Conservation (phyloP, 2,113 vertebrate genomes). For the Osmerus mordax region DNA sequence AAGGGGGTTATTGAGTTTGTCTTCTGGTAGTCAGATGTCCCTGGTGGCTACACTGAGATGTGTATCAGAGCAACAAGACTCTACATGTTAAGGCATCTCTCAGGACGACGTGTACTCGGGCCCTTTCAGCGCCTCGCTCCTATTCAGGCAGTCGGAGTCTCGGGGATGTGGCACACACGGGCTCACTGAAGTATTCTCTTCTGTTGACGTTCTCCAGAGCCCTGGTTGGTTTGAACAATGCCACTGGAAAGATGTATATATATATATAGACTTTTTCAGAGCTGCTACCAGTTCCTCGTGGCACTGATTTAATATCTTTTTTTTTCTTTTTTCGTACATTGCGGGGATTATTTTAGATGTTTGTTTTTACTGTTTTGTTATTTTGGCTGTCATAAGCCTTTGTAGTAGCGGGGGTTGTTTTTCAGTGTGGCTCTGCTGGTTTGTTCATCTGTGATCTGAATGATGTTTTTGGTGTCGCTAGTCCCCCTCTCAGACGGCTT, state of each 20-base stretch:
- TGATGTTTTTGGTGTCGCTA: conserved; percentile 47
- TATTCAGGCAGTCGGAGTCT: conserved; percentile 17
- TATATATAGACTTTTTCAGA: conserved; percentile 12
- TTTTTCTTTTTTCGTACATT: conserved; percentile 1
- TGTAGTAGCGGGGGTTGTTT: conserved; percentile 21
- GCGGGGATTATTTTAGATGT: not conserved
- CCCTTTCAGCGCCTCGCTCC: conserved; percentile 31
- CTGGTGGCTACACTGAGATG: conserved; percentile 24
- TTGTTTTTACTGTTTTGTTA: not conserved
- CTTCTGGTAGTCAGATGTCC: conserved; percentile 1
- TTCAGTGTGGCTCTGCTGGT: not conserved
- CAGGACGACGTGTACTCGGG: conserved; percentile 14
- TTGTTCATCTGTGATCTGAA: conserved; percentile 45
- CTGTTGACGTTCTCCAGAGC: conserved; percentile 25
- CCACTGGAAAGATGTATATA: not conserved
- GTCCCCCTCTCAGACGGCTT: conserved; percentile 70
- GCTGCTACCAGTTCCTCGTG: conserved; percentile 1
- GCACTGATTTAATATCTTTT: not conserved
- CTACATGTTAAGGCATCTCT: conserved; percentile 64
- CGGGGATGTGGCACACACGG: conserved; percentile 22
- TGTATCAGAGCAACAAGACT: conserved; percentile 61
- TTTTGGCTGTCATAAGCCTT: conserved; percentile 21
- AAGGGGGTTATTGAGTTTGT: conserved; percentile 27
- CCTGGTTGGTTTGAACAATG: conserved; percentile 11
- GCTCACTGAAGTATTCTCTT: not conserved